Conservation (phyloP, 2,797 vertebrate genomes). For the Epinephelus awoara region DNA sequence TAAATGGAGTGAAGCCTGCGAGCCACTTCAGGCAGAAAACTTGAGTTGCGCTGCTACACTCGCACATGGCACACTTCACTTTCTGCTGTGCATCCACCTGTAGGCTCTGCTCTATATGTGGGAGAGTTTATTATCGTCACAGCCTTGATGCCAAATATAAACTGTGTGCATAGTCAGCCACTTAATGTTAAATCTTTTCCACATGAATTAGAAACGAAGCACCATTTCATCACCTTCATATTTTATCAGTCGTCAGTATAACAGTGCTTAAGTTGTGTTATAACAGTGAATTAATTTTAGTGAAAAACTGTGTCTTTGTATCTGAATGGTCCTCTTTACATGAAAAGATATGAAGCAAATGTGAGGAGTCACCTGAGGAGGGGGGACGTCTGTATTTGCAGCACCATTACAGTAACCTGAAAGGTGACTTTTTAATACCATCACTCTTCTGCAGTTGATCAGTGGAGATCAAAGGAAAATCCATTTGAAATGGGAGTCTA, state of each 20-base stretch:
- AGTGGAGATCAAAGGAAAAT: constrained; percentile 74
- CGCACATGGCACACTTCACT: constrained; percentile 12
- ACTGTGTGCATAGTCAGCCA: constrained; percentile 14
- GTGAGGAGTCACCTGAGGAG: constrained; percentile 48
- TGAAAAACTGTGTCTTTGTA: neutral
- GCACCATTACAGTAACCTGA: constrained; percentile 59
- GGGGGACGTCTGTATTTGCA: constrained; percentile 66
- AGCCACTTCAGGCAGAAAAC: constrained; percentile 28
- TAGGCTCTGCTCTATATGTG: constrained; percentile 30
- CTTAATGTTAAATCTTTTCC: neutral
- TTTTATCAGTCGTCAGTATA: neutral
- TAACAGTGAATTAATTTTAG: neutral
- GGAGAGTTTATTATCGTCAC: constrained; percentile 37
- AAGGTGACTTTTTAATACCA: constrained; percentile 54
- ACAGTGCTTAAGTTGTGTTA: constrained; percentile 2
- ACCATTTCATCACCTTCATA: neutral
- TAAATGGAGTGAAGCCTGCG: constrained; percentile 24
- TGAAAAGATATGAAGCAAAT: constrained; percentile 9
- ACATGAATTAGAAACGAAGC: neutral
- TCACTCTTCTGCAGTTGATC: constrained; percentile 68
- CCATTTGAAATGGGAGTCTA: constrained; percentile 49
- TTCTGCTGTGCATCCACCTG: constrained; percentile 46
- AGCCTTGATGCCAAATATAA: constrained; percentile 48
- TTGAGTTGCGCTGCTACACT: constrained; percentile 15
- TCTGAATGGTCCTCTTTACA: neutral